These are phyloP conservation scores for Marronus borbonicus DNA, from an alignment of 2,888 invertebrate genomes.

Conservation along the genomic window DNA sequence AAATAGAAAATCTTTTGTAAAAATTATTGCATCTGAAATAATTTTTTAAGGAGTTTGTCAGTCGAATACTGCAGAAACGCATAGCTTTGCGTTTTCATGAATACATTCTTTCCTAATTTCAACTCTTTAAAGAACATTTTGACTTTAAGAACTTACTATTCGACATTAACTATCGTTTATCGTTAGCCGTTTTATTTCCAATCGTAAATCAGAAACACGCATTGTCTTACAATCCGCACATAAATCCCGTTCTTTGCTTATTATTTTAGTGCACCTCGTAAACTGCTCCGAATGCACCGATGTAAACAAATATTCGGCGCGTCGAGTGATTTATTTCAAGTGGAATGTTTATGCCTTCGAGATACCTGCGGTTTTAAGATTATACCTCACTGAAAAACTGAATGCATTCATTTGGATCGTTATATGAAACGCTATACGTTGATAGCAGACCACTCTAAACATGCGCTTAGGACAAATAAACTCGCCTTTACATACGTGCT, in stretches of 20 bases:
- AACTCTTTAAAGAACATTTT: no score
- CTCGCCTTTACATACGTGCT: constrained; percentile 1
- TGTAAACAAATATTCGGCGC: constrained; percentile 44
- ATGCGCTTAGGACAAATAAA: constrained; percentile 22
- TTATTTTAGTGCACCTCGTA: constrained; percentile 33
- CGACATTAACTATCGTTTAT: neutral
- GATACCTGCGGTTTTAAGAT: constrained; percentile 49
- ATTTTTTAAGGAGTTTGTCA: no score
- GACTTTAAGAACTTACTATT: neutral
- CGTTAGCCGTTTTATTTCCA: neutral
- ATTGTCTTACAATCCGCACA: constrained; percentile 11
- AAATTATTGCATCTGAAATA: no score
- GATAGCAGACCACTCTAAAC: constrained; percentile 34
- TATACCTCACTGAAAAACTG: constrained; percentile 42
- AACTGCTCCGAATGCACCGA: constrained; percentile 16
- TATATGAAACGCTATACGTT: constrained; percentile 37
- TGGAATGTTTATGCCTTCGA: constrained; percentile 46
- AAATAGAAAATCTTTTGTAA: no score
- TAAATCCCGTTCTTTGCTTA: constrained; percentile 11
- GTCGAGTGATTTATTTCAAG: constrained; percentile 45
- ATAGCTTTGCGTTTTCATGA: no score
- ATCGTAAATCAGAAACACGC: constrained; percentile 11
- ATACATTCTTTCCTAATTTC: no score
- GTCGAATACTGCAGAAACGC: no score
- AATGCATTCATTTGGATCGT: constrained; percentile 39